Percentiles rank a stretch among this genome's conserved stretches.
Evolutionary conservation across 2,888 invertebrate genomes (phyloP).

Genomic region (Automeris io): DNA sequence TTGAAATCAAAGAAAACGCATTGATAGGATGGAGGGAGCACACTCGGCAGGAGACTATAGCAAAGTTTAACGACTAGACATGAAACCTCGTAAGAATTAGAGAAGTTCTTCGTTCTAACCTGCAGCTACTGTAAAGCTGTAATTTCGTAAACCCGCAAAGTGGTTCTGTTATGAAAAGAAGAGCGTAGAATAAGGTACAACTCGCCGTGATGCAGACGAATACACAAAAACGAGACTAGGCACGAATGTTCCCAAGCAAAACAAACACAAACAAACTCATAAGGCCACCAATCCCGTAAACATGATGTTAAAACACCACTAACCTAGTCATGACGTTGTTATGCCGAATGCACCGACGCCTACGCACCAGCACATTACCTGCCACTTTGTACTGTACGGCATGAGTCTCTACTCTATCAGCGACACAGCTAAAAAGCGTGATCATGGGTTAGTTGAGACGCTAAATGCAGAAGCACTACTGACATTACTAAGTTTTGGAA

Average conservation of each 20-base stretch:
- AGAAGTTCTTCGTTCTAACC: no score
- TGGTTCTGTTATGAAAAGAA: no score
- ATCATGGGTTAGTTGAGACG: slow-evolving; percentile 21
- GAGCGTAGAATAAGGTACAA: no score
- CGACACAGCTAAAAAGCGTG: slow-evolving; percentile 64
- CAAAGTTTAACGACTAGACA: no score
- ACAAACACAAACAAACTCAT: neutral
- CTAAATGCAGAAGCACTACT: neutral
- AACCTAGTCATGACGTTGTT: slow-evolving; percentile 71
- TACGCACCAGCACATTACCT: slow-evolving; percentile 57
- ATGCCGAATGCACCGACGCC: slow-evolving; percentile 63
- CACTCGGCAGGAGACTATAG: no score
- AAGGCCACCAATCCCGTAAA: slow-evolving; percentile 6
- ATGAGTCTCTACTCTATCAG: slow-evolving; percentile 66
- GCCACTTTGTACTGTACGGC: slow-evolving; percentile 65
- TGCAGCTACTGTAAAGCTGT: no score
- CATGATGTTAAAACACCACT: slow-evolving; percentile 25
- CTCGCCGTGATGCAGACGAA: no score
- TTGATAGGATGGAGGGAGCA: no score
- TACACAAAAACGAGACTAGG: slow-evolving; percentile 12
- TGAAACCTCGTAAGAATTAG: no score
- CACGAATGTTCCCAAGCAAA: neutral
- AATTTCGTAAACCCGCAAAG: no score
- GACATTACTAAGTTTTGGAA: no score
- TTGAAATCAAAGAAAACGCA: no score